Conservation (phyloP, 30 jellyfish, hydroid and myxozoan species). For the Sanderia malayensis region DNA sequence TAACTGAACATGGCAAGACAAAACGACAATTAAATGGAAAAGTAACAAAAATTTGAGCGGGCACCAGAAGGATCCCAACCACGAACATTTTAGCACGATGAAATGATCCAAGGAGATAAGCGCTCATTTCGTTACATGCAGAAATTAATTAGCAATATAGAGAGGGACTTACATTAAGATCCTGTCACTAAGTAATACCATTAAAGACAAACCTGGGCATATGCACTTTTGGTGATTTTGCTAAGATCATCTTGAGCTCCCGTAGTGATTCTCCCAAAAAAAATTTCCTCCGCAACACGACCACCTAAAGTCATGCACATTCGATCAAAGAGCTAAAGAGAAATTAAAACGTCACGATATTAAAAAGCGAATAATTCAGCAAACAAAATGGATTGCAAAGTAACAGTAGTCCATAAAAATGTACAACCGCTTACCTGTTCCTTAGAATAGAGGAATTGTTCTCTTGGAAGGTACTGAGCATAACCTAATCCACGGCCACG, state of each 20-base stretch:
- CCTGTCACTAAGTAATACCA: too few relatives aligned
- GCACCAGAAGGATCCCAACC: too few relatives aligned
- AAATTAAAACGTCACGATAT: background rate
- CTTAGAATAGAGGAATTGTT: constrained; percentile 86
- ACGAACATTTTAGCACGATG: too few relatives aligned
- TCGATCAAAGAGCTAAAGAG: constrained; percentile 85
- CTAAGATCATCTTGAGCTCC: constrained; percentile 99
- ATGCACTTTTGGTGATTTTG: constrained; percentile 95
- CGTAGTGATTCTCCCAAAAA: constrained; percentile 94
- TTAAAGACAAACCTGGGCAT: constrained; percentile 99
- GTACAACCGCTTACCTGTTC: constrained; percentile 94
- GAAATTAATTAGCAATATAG: too few relatives aligned
- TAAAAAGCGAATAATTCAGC: background rate
- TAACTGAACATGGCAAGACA: too few relatives aligned
- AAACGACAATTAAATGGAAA: too few relatives aligned
- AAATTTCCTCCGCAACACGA: constrained; percentile 96
- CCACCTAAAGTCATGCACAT: constrained; percentile 99
- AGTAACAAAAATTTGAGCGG: too few relatives aligned
- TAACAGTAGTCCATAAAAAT: too few relatives aligned
- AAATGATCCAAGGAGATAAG: too few relatives aligned
- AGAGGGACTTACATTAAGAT: too few relatives aligned
- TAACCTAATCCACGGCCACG: constrained; percentile 99
- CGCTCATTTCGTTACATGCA: too few relatives aligned
- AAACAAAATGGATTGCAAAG: background rate
- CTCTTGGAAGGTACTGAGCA: constrained; percentile 95